Evolutionary conservation across 2,113 vertebrate genomes (phyloP).

Genomic region (Chunga burmeisteri): DNA sequence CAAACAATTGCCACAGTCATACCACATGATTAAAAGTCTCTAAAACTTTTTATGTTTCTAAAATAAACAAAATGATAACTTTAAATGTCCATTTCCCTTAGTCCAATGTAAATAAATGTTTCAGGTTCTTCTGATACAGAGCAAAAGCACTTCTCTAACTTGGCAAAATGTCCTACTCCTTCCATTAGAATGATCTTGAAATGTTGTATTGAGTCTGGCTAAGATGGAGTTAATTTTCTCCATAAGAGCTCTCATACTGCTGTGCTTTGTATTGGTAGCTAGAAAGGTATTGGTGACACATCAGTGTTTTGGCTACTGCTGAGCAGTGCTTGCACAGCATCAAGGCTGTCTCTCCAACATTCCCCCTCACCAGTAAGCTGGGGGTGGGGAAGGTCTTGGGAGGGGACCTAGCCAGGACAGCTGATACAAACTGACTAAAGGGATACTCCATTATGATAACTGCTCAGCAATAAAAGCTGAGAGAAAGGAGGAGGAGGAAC

Average conservation of each 20-base stretch:
- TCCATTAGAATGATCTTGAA: not conserved
- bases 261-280: not conserved
- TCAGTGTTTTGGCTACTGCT: not conserved
- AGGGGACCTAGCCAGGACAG: not conserved
- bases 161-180: not conserved
- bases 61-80: not conserved
- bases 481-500: not conserved
- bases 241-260: not conserved
- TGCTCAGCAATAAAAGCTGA: not conserved
- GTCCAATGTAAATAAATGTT: not conserved
- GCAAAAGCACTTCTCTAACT: not conserved
- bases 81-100: not conserved
- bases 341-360: rapidly evolving
- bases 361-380: not conserved
- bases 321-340: not conserved
- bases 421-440: not conserved
- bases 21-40: not conserved
- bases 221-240: not conserved
- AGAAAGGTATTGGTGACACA: not conserved
- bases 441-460: not conserved
- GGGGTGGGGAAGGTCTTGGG: not conserved
- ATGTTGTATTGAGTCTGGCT: not conserved
- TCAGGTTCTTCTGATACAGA: not conserved
- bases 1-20: not conserved
- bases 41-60: not conserved